phyloP scores from a whole-genome alignment of 2,797 vertebrate species.

The Peromyscus attwateri region DNA sequence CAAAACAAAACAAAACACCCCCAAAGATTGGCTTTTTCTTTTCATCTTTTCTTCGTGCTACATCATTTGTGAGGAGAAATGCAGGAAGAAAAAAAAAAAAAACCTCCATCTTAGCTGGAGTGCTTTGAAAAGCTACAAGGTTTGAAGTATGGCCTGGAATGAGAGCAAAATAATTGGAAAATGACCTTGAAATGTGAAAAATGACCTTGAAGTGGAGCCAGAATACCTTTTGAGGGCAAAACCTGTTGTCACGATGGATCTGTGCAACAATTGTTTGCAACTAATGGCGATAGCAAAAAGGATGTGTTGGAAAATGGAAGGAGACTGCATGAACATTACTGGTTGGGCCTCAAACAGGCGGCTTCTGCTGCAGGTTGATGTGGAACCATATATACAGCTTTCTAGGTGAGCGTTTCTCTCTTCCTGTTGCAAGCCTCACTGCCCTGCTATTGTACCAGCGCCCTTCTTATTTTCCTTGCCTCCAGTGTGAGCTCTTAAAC shows the following conservation, averaged over 20 bases:
- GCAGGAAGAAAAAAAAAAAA: neutral
- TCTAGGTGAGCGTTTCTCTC: neutral
- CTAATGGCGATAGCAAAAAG: slow-evolving; percentile 54
- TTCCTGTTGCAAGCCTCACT: neutral
- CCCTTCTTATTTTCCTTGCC: neutral
- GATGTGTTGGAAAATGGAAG: neutral
- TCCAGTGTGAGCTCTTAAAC: neutral
- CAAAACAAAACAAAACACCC: no score
- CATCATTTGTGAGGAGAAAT: neutral
- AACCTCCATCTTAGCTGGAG: neutral
- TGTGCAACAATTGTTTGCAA: slow-evolving; percentile 56
- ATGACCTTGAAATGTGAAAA: slow-evolving; percentile 78
- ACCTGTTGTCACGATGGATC: neutral
- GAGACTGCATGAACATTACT: neutral
- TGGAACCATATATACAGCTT: neutral
- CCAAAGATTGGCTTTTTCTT: neutral
- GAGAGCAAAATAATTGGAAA: slow-evolving; percentile 77
- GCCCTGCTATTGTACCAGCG: neutral
- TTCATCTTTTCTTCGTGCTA: neutral
- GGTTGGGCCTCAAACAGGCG: slow-evolving; percentile 48
- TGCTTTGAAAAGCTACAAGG: slow-evolving; percentile 75
- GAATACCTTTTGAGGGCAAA: neutral
- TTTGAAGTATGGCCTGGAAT: slow-evolving; percentile 82
- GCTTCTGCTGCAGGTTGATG: slow-evolving; percentile 4
- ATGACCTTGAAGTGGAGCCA: slow-evolving; percentile 75